phyloP scores from a whole-genome alignment of 2,113 vertebrate species.

The Nesogale talazaci region DNA sequence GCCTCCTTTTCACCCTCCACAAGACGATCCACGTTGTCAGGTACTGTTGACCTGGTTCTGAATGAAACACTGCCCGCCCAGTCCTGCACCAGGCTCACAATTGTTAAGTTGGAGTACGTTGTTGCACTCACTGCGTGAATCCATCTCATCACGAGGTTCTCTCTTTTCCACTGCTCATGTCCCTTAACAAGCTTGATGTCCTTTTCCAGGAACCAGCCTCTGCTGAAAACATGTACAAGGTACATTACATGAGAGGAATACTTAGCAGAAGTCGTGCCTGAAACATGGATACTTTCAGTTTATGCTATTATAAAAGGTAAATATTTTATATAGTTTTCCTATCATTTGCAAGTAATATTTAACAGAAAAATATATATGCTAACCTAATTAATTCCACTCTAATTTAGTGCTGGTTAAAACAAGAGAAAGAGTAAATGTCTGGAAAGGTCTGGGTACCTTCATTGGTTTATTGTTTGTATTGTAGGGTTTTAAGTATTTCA shows the following conservation, averaged over 20 bases:
- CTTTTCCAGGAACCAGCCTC: too few relatives aligned
- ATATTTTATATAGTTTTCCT: slow-evolving; percentile 33
- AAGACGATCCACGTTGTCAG: neutral
- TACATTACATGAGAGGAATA: neutral
- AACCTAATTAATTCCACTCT: slow-evolving; percentile 43
- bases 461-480: slow-evolving; percentile 49
- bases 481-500: slow-evolving; percentile 46
- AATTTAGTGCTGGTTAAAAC: neutral
- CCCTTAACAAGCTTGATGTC: too few relatives aligned
- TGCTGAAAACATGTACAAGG: too few relatives aligned
- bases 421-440: neutral
- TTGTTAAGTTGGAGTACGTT: too few relatives aligned
- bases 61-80: too few relatives aligned
- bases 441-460: neutral
- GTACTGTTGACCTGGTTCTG: too few relatives aligned
- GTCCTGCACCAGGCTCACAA: too few relatives aligned
- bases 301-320: slow-evolving; percentile 43
- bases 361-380: slow-evolving; percentile 45
- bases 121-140: too few relatives aligned
- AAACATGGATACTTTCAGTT: slow-evolving; percentile 42
- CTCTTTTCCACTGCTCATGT: too few relatives aligned
- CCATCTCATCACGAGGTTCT: too few relatives aligned
- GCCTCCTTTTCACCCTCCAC: neutral
- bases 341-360: slow-evolving; percentile 50
- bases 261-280: neutral